A percentile compares a stretch with the other conserved stretches of the same genome.
Conservation (phyloP, 2,797 vertebrate genomes). For the Protosalanx chinensis region DNA sequence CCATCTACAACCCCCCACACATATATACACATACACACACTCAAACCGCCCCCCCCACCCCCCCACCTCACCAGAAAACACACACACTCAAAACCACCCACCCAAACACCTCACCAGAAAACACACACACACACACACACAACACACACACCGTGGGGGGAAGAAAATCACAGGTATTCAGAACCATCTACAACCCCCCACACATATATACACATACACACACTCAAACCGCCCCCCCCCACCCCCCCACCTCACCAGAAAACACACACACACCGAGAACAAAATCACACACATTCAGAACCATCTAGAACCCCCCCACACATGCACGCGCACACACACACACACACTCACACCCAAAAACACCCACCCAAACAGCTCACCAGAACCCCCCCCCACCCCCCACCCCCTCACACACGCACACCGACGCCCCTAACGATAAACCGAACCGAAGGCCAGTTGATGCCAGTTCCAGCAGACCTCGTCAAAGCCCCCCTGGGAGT, state of each 20-base stretch:
- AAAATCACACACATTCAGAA: conserved; percentile 7
- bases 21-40: not conserved
- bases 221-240: no score
- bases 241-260: not conserved
- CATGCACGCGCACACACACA: not conserved
- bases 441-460: no score
- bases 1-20: not conserved
- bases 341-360: not conserved
- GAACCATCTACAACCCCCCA: not conserved
- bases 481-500: no score
- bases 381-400: no score
- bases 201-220: not conserved
- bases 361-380: no score
- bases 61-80: not conserved
- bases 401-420: not conserved
- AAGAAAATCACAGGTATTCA: not conserved
- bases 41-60: not conserved
- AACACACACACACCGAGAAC: not conserved
- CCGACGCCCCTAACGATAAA: no score
- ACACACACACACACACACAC: no score
- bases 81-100: no score
- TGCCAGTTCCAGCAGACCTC: no score
- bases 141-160: no score
- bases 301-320: conserved; percentile 15
- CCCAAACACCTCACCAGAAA: no score